phyloP scores from a whole-genome alignment of 2,888 invertebrate species.

The Parnassius mnemosyne region DNA sequence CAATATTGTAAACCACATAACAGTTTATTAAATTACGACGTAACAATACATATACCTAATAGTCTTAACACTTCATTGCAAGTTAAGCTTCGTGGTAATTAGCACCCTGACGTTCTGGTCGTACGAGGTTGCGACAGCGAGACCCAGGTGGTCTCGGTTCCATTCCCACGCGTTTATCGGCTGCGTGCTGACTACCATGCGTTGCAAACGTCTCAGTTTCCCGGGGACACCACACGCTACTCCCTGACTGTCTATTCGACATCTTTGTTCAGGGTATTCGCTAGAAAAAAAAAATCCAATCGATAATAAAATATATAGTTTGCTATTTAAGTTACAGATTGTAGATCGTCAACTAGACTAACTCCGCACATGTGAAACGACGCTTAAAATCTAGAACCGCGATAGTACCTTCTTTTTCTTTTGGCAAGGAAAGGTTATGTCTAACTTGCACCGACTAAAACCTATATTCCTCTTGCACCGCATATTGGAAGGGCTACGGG shows the following conservation, averaged over 20 bases:
- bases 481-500: too few relatives aligned
- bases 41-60: constrained; percentile 1
- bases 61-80: constrained; percentile 56
- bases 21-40: background rate
- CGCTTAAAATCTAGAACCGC: too few relatives aligned
- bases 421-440: too few relatives aligned
- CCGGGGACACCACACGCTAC: constrained; percentile 88
- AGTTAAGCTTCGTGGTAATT: constrained; percentile 92
- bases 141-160: constrained; percentile 93
- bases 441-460: too few relatives aligned
- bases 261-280: constrained; percentile 88
- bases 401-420: too few relatives aligned
- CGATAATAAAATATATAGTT: too few relatives aligned
- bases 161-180: constrained; percentile 95
- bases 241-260: constrained; percentile 85
- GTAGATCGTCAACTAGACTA: too few relatives aligned
- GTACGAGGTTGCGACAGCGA: constrained; percentile 93
- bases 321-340: too few relatives aligned
- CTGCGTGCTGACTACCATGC: constrained; percentile 90
- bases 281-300: constrained; percentile 36
- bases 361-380: too few relatives aligned
- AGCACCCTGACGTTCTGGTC: constrained; percentile 94
- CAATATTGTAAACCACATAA: background rate
- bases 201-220: constrained; percentile 87
- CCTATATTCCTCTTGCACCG: too few relatives aligned